Evolutionary conservation across 2,888 invertebrate species (phyloP), one percentile per base, ranked within the genome.

Genomic region (Aromia moschata): DNA sequence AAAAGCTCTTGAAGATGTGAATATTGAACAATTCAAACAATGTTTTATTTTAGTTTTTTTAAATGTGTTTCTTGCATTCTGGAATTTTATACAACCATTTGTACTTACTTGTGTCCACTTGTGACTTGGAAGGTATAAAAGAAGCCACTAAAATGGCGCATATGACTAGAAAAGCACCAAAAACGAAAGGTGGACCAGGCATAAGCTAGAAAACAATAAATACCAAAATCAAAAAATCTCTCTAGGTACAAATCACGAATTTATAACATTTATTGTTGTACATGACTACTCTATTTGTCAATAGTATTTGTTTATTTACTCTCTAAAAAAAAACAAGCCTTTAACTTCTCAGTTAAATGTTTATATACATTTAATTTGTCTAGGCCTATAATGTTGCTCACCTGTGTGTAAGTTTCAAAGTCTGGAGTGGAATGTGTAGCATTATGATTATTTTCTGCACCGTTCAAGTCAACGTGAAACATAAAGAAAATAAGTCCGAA

Each of bases 401-500:
- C 83, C 82, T 85, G 84, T 63, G 84, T 82, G 71, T 84, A 83
- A 58, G 82, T 80, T 66, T 84, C 84, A 54, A 81, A 78, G 60
- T 80, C 79, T 16, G 80, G 80, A 60, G 72, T 81, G 77, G 70
- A 72, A 75, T 71, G 81, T 84, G 85, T 77, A 84, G 69, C 85
- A 40, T 70, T 71, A 47, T 71, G 69, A 47, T 63, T 62, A 10
- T 58, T 57, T 17, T 72, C 72, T 9, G 85, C 58, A 71, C 91
- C 93, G 79, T 95, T 96, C 76, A 99, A 84, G 83, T 99, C 96
- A 68, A 99, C 98, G 81, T 98, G 94, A 83, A 98, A 99, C 76
- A 98, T 84, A 83, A 97, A 99, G 84, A 99, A 99, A 74, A 99
- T 94, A 69, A 98, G 90, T 12, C 99, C 99, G 80, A 96, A 99